These are phyloP conservation scores for Cnemophilus loriae DNA, from an alignment of 2,113 vertebrate species.

Conservation along the genomic window DNA sequence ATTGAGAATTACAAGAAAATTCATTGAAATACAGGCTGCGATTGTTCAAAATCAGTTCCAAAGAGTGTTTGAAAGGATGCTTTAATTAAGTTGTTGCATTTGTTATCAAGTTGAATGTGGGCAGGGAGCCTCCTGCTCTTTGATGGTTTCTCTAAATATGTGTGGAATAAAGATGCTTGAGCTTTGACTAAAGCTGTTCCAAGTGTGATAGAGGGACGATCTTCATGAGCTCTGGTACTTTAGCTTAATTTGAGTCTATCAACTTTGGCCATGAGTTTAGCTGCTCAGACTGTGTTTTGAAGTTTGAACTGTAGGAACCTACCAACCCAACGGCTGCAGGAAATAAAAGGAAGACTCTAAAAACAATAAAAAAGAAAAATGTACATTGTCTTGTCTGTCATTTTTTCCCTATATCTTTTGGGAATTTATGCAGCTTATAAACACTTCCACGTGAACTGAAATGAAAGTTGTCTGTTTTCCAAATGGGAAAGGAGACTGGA, in stretches of 20 bases:
- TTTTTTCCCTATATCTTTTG: background rate
- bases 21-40: background rate
- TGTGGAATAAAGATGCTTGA: background rate
- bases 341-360: background rate
- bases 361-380: background rate
- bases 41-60: background rate
- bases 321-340: background rate
- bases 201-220: background rate
- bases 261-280: background rate
- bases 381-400: background rate
- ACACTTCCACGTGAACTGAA: background rate
- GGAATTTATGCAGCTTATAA: background rate
- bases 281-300: background rate
- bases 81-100: background rate
- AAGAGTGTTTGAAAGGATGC: background rate
- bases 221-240: background rate
- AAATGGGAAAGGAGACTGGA: background rate
- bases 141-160: background rate
- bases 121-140: background rate
- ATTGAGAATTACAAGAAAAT: background rate
- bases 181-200: background rate
- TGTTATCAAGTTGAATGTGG: background rate
- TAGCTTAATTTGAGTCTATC: background rate
- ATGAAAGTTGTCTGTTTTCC: background rate
- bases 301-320: background rate